Conservation (phyloP, 2,888 invertebrate genomes). For the Druceiella hillmani region DNA sequence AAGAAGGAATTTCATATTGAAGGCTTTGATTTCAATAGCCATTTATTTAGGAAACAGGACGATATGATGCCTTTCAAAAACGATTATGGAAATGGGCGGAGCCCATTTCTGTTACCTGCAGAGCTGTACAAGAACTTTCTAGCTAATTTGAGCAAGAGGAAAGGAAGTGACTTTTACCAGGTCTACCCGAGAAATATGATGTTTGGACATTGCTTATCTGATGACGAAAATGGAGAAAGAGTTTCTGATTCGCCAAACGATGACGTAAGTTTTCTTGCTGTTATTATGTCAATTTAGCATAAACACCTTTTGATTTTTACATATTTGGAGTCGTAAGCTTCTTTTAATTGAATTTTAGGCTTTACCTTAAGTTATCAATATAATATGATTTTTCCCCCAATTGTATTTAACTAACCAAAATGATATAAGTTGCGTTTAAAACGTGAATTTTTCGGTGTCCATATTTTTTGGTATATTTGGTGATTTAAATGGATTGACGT, state of each 20-base stretch:
- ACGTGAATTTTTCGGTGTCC: no score
- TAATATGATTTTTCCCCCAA: no score
- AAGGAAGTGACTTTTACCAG: constrained; percentile 44
- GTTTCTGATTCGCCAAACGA: constrained; percentile 41
- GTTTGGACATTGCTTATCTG: constrained; percentile 41
- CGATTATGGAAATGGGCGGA: constrained; percentile 35
- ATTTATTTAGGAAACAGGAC: constrained; percentile 43
- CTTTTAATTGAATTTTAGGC: no score
- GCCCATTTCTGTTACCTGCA: constrained; percentile 63
- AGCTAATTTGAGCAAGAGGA: constrained; percentile 55
- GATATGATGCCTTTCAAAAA: constrained; percentile 36
- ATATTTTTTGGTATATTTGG: no score
- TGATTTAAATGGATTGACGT: no score
- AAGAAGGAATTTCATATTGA: constrained; percentile 49
- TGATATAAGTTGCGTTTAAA: no score
- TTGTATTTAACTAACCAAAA: no score
- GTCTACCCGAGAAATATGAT: constrained; percentile 52
- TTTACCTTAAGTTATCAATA: no score
- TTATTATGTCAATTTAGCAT: no score
- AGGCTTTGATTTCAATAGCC: constrained; percentile 37
- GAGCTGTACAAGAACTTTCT: constrained; percentile 75
- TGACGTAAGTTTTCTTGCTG: constrained; percentile 35
- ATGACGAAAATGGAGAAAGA: constrained; percentile 43
- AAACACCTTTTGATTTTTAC: no score
- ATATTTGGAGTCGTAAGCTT: no score